A percentile compares a stretch with the other conserved stretches of the same genome.
Conservation (phyloP, 2,888 invertebrate genomes). For the Agriopis leucophaearia region DNA sequence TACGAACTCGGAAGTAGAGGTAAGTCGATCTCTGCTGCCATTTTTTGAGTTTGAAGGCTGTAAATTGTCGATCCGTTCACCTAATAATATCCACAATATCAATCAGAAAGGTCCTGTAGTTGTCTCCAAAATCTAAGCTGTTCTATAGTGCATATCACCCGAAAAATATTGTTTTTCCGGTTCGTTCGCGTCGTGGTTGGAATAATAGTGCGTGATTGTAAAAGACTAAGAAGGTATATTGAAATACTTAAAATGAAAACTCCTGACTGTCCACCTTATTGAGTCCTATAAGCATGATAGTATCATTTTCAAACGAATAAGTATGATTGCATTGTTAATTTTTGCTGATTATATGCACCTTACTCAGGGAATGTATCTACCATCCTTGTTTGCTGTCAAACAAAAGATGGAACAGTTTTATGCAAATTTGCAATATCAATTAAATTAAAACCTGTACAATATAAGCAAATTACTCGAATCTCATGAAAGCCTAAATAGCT, state of each 20-base stretch:
- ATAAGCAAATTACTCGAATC: not conserved
- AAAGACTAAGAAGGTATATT: conserved; percentile 28
- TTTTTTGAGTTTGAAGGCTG: conserved; percentile 60
- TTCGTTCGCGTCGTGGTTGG: conserved; percentile 29
- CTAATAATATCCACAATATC: conserved; percentile 25
- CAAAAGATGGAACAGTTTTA: conserved; percentile 8
- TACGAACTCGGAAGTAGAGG: conserved; percentile 75
- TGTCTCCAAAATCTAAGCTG: conserved; percentile 2
- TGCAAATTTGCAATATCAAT: conserved; percentile 15
- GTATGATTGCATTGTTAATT: not conserved
- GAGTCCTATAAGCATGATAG: not conserved
- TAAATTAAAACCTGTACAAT: not conserved
- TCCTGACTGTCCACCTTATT: not conserved
- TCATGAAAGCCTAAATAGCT: not conserved
- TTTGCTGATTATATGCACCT: not conserved
- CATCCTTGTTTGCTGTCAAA: conserved; percentile 20
- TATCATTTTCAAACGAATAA: not conserved
- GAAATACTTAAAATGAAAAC: conserved; percentile 13
- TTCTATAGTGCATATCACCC: not conserved
- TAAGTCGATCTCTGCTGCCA: conserved; percentile 75
- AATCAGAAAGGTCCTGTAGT: conserved; percentile 13
- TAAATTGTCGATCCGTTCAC: conserved; percentile 42
- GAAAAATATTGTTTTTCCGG: conserved; percentile 32
- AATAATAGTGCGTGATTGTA: conserved; percentile 21
- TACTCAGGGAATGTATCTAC: not conserved